Evolutionary conservation across 2,888 invertebrate species (phyloP), one percentile per base, ranked within the genome.

Genomic region (Eretmocerus hayati): DNA sequence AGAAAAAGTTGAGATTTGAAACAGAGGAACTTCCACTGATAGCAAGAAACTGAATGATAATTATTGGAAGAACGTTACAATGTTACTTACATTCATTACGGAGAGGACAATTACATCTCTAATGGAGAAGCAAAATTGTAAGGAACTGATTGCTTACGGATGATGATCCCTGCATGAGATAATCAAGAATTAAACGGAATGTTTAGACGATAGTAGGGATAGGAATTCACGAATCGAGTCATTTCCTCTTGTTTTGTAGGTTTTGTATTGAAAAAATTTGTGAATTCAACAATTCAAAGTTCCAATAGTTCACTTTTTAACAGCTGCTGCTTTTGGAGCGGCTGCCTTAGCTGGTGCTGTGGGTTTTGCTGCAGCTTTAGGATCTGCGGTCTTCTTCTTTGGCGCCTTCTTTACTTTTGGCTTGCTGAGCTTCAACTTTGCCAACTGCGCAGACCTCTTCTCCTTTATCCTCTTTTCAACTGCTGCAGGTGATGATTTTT

Each of bases 261-360:
- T 22, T 33, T 19, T 42, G 48, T 38, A 44, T 35, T 42, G 46
- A 46, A 44, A 48, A 43, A 35, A 50, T 43, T 48, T 41, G 52
- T 46, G 44, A 45, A 43, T 33, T 42, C 23, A 47, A 49, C 46
- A 46, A 52, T 45, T 52, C 47, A 15, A 40, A 37, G 26, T 46
- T 52, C 42, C 50, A 39, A 26, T 47, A 49, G 50, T 54, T 51
- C 61, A 63, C 48, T 62, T 66, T 21, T 47, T 50, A 37, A 36
- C 31, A 2, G 56, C 42, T 11, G 58, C 44, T 3, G 47, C 37
- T 9, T 53, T 42, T 2, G 56, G 42, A 9, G 58, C 43, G 2
- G 47, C 37, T 6, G 52, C 38, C 56, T 63, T 62, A 41, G 56
- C 46, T 11, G 46, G 44, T 19, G 56, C 45, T 1, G 44, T 42